phyloP scores from a whole-genome alignment of 2,113 vertebrate genomes.

The Beaufortia kweichowensis region DNA sequence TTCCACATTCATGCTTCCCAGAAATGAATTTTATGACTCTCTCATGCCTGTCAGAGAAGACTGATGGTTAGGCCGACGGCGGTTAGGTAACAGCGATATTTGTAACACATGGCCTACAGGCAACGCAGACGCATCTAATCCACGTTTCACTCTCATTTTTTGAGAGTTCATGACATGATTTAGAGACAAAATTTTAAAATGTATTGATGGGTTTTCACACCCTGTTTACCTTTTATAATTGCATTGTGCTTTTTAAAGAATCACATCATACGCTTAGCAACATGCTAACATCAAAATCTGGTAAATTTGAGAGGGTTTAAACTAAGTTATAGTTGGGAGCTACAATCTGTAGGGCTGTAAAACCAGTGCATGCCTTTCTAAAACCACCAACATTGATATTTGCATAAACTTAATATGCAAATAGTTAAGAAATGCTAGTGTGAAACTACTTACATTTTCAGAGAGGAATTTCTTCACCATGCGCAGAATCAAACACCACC shows the following conservation, averaged over 20 bases:
- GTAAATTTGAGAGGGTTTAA: too few relatives aligned
- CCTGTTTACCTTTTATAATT: background rate
- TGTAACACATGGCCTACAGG: background rate
- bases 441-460: slow-evolving; percentile 77
- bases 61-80: background rate
- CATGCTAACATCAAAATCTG: too few relatives aligned
- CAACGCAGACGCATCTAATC: too few relatives aligned
- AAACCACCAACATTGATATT: too few relatives aligned
- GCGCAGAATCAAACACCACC: slow-evolving; percentile 85
- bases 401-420: too few relatives aligned
- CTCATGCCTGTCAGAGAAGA: background rate
- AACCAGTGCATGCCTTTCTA: too few relatives aligned
- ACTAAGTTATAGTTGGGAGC: too few relatives aligned
- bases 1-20: background rate
- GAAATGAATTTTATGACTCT: background rate
- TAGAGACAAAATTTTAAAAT: background rate
- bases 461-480: slow-evolving; percentile 87
- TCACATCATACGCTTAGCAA: too few relatives aligned
- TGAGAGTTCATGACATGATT: background rate
- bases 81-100: background rate
- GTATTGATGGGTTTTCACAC: background rate
- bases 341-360: too few relatives aligned
- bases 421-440: background rate
- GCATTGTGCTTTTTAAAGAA: too few relatives aligned
- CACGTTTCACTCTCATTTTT: background rate